Conservation (phyloP, 2,888 invertebrate genomes). For the Cyaniris semiargus region DNA sequence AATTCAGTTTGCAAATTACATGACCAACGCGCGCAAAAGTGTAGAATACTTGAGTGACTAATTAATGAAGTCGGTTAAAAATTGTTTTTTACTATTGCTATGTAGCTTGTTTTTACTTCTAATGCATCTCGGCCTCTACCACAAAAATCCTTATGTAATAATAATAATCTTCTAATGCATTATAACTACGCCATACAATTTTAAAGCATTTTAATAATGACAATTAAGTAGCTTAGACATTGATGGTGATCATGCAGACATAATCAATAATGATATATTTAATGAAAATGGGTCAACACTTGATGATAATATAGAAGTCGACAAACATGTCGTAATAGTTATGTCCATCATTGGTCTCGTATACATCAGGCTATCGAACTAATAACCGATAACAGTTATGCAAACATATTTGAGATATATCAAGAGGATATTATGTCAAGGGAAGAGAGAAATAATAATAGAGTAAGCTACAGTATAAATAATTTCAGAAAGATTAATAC, state of each 20-base stretch:
- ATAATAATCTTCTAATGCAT: too few species aligned
- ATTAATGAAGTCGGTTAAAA: too few species aligned
- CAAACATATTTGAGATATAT: conserved; percentile 14
- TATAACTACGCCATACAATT: too few species aligned
- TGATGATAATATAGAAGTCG: conserved; percentile 9
- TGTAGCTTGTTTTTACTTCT: too few species aligned
- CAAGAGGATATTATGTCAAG: not conserved
- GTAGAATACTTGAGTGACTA: too few species aligned
- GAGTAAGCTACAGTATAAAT: not conserved
- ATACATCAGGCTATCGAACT: not conserved
- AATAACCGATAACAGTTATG: conserved; percentile 10
- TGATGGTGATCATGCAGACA: not conserved
- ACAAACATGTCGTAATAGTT: conserved; percentile 39
- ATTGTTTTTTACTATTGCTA: too few species aligned
- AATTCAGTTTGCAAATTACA: too few species aligned
- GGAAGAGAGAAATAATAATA: not conserved
- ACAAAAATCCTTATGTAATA: too few species aligned
- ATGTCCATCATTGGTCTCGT: not conserved
- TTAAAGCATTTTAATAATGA: too few species aligned
- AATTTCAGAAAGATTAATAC: too few species aligned
- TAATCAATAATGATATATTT: conserved; percentile 26
- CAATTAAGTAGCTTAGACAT: not conserved
- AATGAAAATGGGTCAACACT: conserved; percentile 21
- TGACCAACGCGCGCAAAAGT: too few species aligned
- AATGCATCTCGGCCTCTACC: too few species aligned